Conservation (phyloP, 2,888 invertebrate species). For the Bhutanitis thaidina region DNA sequence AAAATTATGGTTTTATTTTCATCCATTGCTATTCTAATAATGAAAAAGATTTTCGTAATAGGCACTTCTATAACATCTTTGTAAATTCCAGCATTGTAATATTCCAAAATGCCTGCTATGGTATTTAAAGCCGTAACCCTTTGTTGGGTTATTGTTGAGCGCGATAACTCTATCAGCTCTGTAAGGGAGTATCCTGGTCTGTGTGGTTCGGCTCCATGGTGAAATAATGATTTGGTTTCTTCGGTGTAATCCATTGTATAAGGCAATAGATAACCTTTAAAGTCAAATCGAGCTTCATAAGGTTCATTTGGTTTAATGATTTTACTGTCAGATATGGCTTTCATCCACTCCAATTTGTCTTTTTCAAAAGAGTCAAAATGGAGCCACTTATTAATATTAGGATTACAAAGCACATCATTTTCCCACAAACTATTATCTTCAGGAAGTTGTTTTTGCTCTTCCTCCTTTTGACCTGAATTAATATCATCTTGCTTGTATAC, state of each 20-base stretch:
- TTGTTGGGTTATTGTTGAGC: conserved; percentile 90
- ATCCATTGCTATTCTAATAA: conserved; percentile 92
- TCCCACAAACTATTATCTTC: conserved; percentile 60
- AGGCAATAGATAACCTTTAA: conserved; percentile 88
- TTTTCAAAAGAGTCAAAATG: conserved; percentile 92
- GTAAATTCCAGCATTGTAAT: conserved; percentile 87
- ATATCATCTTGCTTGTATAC: conserved; percentile 19
- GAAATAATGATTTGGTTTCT: conserved; percentile 84
- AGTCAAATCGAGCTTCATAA: conserved; percentile 91
- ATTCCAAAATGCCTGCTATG: conserved; percentile 87
- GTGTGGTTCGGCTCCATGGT: conserved; percentile 95
- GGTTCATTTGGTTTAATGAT: conserved; percentile 77
- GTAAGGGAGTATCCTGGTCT: conserved; percentile 94
- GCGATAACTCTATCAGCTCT: conserved; percentile 90
- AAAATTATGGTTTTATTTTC: conserved; percentile 87
- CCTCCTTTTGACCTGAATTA: background rate
- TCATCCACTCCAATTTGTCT: conserved; percentile 95
- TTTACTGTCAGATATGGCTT: conserved; percentile 80
- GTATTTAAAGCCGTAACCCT: conserved; percentile 89
- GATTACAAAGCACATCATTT: conserved; percentile 79
- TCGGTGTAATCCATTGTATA: conserved; percentile 81
- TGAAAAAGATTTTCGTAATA: conserved; percentile 87
- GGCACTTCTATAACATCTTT: conserved; percentile 87
- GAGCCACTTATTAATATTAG: conserved; percentile 86
- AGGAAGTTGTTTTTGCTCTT: background rate